Base-by-base conservation (phyloP, 37 sponge, comb jelly and placozoan genomes). In the Bolinopsis microptera region DNA sequence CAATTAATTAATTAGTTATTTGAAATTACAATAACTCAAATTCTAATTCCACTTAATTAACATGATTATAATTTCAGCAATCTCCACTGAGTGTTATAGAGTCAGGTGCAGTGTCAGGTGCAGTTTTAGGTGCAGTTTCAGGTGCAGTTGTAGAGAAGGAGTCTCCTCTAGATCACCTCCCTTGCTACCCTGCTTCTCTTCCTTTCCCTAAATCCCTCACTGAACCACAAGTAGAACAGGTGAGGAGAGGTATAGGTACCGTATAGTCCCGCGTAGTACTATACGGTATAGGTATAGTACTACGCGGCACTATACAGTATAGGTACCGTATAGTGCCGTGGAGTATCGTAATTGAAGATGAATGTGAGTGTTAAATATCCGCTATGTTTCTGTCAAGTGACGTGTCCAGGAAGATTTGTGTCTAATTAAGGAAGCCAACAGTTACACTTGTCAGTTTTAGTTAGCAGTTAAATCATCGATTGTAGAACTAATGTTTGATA, bases 151-250 rank as follows among this genome's bases (percentile, higher is more conserved):
- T 70, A n/a, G 74, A 70, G 26, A 80, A 80, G 82, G 82, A 80
- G 82, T 36, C 38, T 35, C 82, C 82, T 30, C 37, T 80, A 16
- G 82, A 80, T 37, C 36, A 80, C 9, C 82, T 80, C 3, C 34
- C 82, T 30, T 80, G 82, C 22, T 80, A 80, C 82, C 82, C 82
- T 80, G 82, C 82, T 30, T 80, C 82, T 30, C 82, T 80, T 21
- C 82, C 82, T 30, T 80, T 80, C 82, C 22, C 82, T 80, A 80
- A 80, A 34, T 24, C 24, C 1, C 82, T 80, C 82, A 80, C 82
- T 23, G 38, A 8, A 13, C 16, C 24, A 80, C 37, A 80, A 8
- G 30, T 80, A 3, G 82, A 28, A 22, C 82, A 80, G 82, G 82
- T 80, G 32, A 3, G 38, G 3, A 22, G 82, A 33, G 8, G 75